Conservation (phyloP, 37 sponge, comb jelly and placozoan species). For the Aplysina aerophoba region DNA sequence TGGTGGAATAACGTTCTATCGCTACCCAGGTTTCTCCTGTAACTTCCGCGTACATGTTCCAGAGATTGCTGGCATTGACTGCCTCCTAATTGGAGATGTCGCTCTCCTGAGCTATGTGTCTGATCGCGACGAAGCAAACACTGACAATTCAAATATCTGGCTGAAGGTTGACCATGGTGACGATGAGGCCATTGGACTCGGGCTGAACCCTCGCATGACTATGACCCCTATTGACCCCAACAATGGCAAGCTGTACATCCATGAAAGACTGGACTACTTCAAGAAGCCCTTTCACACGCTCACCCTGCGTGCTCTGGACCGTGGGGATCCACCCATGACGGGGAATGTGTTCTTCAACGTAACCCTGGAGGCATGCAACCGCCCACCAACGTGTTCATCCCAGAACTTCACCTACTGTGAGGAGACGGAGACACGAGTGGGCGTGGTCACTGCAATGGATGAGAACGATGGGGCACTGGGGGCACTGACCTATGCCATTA, state of each 20-base stretch:
- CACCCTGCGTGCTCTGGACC: slow-evolving; percentile 34
- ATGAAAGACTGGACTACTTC: not conserved
- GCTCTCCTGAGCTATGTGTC: not conserved
- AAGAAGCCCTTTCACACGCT: slow-evolving; percentile 10
- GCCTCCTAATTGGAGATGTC: not conserved
- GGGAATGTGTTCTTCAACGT: slow-evolving; percentile 9
- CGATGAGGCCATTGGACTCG: slow-evolving; percentile 21
- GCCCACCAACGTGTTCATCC: too few species aligned
- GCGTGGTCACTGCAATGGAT: not conserved
- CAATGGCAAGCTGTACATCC: not conserved
- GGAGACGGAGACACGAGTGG: slow-evolving; percentile 13
- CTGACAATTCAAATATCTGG: not conserved
- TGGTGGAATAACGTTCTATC: not conserved
- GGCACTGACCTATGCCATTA: not conserved
- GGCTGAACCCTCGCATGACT: not conserved
- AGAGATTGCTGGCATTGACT: not conserved
- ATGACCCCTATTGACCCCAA: not conserved
- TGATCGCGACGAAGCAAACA: not conserved
- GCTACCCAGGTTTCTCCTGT: not conserved
- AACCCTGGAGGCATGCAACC: too few species aligned
- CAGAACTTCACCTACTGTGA: slow-evolving; percentile 2
- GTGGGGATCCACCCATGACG: slow-evolving; percentile 5
- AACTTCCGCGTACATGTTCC: not conserved
- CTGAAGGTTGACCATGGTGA: slow-evolving; percentile 21
- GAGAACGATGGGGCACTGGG: slow-evolving; percentile 4